Conservation (phyloP, 2,888 invertebrate genomes). For the Diaperis boleti region DNA sequence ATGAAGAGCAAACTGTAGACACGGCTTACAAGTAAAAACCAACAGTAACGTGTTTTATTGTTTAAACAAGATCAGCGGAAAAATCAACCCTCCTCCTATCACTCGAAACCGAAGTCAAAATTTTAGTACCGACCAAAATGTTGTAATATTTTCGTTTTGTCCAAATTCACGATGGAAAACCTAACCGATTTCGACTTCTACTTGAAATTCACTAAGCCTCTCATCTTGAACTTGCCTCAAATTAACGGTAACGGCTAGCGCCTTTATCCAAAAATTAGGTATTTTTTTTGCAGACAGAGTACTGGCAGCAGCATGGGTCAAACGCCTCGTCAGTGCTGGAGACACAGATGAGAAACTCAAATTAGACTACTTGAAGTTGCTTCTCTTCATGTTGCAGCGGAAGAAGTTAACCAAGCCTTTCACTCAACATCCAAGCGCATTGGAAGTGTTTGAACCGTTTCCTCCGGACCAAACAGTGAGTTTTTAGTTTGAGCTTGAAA, state of each 20-base stretch:
- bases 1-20: too few relatives aligned
- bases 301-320: conserved; percentile 66
- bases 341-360: conserved; percentile 57
- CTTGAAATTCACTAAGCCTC: conserved; percentile 64
- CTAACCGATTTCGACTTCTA: conserved; percentile 63
- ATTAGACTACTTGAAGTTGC: conserved; percentile 65
- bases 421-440: conserved; percentile 59
- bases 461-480: conserved; percentile 56
- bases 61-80: too few relatives aligned
- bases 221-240: conserved; percentile 63
- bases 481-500: conserved; percentile 2
- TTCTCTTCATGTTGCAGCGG: conserved; percentile 65
- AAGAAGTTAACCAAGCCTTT: conserved; percentile 65
- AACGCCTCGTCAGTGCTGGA: conserved; percentile 60
- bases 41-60: too few relatives aligned
- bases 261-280: conserved; percentile 7
- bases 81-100: too few relatives aligned
- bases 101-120: conserved; percentile 21
- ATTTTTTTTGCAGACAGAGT: conserved; percentile 59
- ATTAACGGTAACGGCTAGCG: conserved; percentile 59
- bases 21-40: too few relatives aligned
- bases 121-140: conserved; percentile 11
- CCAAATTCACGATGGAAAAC: conserved; percentile 36
- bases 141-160: conserved; percentile 1
- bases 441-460: conserved; percentile 58